Base-by-base conservation (phyloP, 2,888 invertebrate genomes). In the Flabesymbios commensalis region DNA sequence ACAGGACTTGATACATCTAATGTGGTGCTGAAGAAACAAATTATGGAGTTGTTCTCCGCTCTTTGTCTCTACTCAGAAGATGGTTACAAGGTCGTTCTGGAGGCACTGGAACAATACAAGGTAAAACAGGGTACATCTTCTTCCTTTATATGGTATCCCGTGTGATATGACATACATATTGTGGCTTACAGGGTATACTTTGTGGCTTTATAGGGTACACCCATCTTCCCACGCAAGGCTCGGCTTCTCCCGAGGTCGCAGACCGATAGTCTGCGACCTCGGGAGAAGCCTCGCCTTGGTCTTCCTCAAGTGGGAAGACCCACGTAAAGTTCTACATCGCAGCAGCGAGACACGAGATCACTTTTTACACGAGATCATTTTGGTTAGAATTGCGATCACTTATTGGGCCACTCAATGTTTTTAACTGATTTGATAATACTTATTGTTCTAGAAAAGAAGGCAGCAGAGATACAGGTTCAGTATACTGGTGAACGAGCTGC, bases 41-140 rank as follows among this genome's bases (percentile, higher is more conserved):
- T 96, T 79, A 92, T 96, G 84, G 95, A 97, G 86, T 86, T 96
- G 66, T 87, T 97, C 70, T 94, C 94, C 57, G 95, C 95, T 32
- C 86, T 97, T 63, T 95, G 95, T 82, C 93, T 94, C 61, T 94
- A 96, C 88, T 95, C 91, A 79, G 88, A 89, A 64, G 94, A 94
- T 70, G 82, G 81, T 1, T 77, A 76, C 65, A 63, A 68, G n/a
- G 64, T 76, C 14, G 75, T 78, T 2, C 57, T 81, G 54, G 93
- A 94, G 83, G 92, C 94, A 36, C 87, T 97, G 75, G 93, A 95
- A 79, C 90, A 91, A 82, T 94, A 92, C 83, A 94, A 93, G 91
- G 96, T 94, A 84, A 31, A 19, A 14, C 5, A 14, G 10, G 22
- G 29, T 7, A 17, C 29, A 7, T 19, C 51, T 28, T 51, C 14